Percentiles rank a stretch among this genome's conserved stretches.
Conservation (phyloP, 1,140 invertebrate genomes). For the Megathymus violae region DNA sequence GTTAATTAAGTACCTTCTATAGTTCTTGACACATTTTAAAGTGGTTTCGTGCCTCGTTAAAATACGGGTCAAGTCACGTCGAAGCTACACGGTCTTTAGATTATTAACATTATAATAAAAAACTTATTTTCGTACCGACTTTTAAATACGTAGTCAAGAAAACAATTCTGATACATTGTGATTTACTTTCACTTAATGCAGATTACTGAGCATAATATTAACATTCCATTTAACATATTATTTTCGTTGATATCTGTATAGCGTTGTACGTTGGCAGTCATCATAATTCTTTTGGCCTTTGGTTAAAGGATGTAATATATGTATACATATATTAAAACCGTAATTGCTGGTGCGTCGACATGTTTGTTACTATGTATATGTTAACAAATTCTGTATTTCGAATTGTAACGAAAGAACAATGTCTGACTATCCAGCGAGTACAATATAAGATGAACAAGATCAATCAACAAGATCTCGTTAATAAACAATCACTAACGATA, state of each 20-base stretch:
- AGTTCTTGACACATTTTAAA: constrained; percentile 14
- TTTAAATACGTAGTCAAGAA: background rate
- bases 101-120: constrained; percentile 8
- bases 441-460: constrained; percentile 15
- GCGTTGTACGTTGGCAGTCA: too few relatives aligned
- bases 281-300: too few relatives aligned
- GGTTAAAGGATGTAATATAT: too few relatives aligned
- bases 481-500: constrained; percentile 49
- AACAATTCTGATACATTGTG: background rate
- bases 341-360: too few relatives aligned
- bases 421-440: background rate
- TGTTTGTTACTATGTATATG: too few relatives aligned
- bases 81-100: constrained; percentile 7
- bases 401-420: too few relatives aligned
- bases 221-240: too few relatives aligned
- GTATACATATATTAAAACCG: too few relatives aligned
- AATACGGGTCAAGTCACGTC: constrained; percentile 18
- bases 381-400: too few relatives aligned
- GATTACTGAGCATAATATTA: too few relatives aligned
- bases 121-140: background rate
- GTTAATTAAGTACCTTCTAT: background rate
- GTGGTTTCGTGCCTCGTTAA: constrained; percentile 15
- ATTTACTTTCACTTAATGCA: background rate
- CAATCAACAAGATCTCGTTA: constrained; percentile 35
- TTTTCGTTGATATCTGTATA: too few relatives aligned